Evolutionary conservation across 1,140 invertebrate species (phyloP).

Genomic region (Drosophila burlai): DNA sequence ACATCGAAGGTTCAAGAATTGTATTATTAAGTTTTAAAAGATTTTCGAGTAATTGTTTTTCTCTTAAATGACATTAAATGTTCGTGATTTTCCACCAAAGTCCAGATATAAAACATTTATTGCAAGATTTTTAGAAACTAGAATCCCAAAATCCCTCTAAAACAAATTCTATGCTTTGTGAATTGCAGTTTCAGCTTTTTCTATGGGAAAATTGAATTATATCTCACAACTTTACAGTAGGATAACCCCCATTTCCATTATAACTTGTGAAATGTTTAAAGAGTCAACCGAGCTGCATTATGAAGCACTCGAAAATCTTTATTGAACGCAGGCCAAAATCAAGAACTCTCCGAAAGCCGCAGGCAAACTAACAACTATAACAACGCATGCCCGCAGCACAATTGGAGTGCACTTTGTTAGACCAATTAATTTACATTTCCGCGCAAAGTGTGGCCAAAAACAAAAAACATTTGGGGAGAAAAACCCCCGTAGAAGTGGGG

Average conservation of each 20-base stretch:
- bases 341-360: constrained; percentile 27
- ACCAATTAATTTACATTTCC: constrained; percentile 84
- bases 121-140: not conserved
- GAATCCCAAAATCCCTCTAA: not conserved
- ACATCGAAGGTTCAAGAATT: too few species aligned
- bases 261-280: constrained; percentile 52
- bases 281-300: constrained; percentile 44
- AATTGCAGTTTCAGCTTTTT: too few species aligned
- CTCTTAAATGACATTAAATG: not conserved
- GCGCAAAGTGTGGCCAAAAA: constrained; percentile 68
- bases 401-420: constrained; percentile 81
- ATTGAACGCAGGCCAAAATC: constrained; percentile 47
- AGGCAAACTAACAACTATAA: constrained; percentile 55
- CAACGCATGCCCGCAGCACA: constrained; percentile 58
- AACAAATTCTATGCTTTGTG: too few species aligned
- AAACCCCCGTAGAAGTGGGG: constrained; percentile 16
- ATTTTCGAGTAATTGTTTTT: too few species aligned
- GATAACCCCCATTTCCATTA: constrained; percentile 29
- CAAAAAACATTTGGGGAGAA: constrained; percentile 12
- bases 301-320: constrained; percentile 47
- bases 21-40: too few species aligned
- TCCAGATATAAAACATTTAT: not conserved
- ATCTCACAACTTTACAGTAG: not conserved
- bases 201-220: not conserved
- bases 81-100: not conserved